A percentile compares a stretch with the other conserved stretches of the same genome.
Conservation (phyloP, 2,888 invertebrate species). For the Cerceris rybyensis region DNA sequence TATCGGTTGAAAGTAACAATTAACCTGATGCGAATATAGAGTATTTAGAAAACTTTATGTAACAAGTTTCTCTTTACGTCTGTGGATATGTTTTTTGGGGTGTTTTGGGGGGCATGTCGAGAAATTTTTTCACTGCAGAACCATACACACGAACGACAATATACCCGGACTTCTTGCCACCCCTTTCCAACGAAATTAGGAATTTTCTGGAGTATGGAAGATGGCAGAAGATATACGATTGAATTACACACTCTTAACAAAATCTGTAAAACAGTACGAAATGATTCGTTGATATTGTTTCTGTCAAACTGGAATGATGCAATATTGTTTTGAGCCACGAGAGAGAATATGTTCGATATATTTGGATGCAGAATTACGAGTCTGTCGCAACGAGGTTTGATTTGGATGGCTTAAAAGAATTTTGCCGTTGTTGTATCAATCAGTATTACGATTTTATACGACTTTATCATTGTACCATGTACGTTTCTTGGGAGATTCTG, state of each 20-base stretch:
- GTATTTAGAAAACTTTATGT: background rate
- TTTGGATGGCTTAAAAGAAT: constrained; percentile 20
- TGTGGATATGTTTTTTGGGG: background rate
- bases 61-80: background rate
- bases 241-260: constrained; percentile 19
- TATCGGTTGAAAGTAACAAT: constrained; percentile 17
- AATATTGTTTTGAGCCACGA: constrained; percentile 29
- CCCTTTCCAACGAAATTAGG: constrained; percentile 16
- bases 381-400: constrained; percentile 4
- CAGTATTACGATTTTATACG: constrained; percentile 29
- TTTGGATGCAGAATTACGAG: constrained; percentile 6
- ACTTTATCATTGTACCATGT: constrained; percentile 25
- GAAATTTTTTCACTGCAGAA: constrained; percentile 31
- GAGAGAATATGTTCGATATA: constrained; percentile 14
- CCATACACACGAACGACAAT: constrained; percentile 4
- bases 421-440: constrained; percentile 24
- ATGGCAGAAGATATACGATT: constrained; percentile 4
- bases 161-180: background rate
- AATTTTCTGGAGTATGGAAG: constrained; percentile 15
- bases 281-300: constrained; percentile 1
- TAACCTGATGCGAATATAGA: constrained; percentile 3
- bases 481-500: constrained; percentile 23
- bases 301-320: constrained; percentile 9
- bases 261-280: constrained; percentile 9
- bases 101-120: constrained; percentile 10